These are phyloP conservation scores for Aplysina aerophoba DNA, from an alignment of 37 sponge, comb jelly and placozoan genomes.

Conservation along the genomic window DNA sequence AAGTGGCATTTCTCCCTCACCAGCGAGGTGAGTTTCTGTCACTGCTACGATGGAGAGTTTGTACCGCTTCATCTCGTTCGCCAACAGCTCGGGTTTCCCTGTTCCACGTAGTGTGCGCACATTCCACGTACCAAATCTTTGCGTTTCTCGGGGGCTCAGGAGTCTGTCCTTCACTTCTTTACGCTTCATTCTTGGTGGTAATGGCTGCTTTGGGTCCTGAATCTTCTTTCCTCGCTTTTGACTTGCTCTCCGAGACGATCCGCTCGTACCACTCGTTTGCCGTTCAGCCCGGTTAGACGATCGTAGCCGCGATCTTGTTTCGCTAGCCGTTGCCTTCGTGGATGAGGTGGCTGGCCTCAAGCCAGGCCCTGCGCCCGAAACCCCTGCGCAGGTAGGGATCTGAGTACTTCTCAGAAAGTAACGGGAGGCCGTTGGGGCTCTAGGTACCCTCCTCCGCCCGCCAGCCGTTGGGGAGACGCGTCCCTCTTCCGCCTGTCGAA, in stretches of 20 bases:
- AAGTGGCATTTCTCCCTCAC: conserved; percentile 20
- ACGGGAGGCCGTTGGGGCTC: conserved; percentile 1
- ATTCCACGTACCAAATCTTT: conserved; percentile 23
- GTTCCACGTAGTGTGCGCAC: conserved; percentile 8
- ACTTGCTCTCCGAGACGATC: conserved; percentile 1
- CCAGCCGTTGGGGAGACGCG: background rate
- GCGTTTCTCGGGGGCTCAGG: conserved; percentile 27
- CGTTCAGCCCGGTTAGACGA: background rate
- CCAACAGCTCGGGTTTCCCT: conserved; percentile 6
- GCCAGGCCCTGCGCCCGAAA: background rate
- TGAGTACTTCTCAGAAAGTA: background rate
- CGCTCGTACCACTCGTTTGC: background rate
- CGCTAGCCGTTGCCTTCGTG: background rate
- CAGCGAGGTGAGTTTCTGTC: conserved; percentile 21
- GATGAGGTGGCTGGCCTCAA: background rate
- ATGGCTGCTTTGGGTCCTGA: no score
- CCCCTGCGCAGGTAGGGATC: background rate
- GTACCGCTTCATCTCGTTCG: conserved; percentile 23
- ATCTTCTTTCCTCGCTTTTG: background rate
- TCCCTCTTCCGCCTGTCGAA: background rate
- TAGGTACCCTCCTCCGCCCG: background rate
- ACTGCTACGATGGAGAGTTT: conserved; percentile 14
- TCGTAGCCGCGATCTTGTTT: background rate
- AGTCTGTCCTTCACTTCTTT: conserved; percentile 21
- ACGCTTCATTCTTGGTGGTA: no score